Conservation (phyloP, 2,888 invertebrate genomes). For the Heteromurus nitidus region DNA sequence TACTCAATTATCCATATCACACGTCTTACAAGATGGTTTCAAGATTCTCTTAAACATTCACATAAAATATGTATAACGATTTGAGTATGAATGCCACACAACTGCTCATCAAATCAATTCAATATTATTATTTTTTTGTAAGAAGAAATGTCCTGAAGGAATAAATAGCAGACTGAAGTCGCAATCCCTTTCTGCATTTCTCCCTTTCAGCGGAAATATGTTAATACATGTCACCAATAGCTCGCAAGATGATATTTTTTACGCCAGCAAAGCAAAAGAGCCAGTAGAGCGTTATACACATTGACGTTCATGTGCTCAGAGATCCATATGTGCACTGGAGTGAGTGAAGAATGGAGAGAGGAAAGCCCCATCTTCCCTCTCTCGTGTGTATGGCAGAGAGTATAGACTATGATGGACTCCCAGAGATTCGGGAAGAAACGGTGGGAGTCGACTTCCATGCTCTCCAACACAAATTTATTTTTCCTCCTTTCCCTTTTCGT, state of each 20-base stretch:
- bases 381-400: conserved; percentile 44
- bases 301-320: conserved; percentile 18
- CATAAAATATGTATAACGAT: no score
- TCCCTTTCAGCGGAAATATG: conserved; percentile 2
- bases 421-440: conserved; percentile 54
- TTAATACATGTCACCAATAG: background rate
- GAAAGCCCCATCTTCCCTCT: background rate
- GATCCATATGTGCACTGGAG: conserved; percentile 29
- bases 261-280: no score
- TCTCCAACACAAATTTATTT: no score
- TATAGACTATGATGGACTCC: conserved; percentile 60
- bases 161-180: background rate
- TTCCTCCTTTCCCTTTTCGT: conserved; percentile 13
- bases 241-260: no score
- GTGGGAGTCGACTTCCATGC: conserved; percentile 49
- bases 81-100: no score
- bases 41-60: no score
- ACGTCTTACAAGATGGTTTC: no score
- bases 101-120: background rate
- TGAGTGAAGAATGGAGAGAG: conserved; percentile 18
- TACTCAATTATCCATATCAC: no score
- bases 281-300: no score
- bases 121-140: background rate
- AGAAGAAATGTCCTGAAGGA: background rate
- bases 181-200: background rate